Percentiles rank a stretch among this genome's conserved stretches.
Evolutionary conservation across 2,888 invertebrate species (phyloP).

Genomic region (Dryobota labecula): DNA sequence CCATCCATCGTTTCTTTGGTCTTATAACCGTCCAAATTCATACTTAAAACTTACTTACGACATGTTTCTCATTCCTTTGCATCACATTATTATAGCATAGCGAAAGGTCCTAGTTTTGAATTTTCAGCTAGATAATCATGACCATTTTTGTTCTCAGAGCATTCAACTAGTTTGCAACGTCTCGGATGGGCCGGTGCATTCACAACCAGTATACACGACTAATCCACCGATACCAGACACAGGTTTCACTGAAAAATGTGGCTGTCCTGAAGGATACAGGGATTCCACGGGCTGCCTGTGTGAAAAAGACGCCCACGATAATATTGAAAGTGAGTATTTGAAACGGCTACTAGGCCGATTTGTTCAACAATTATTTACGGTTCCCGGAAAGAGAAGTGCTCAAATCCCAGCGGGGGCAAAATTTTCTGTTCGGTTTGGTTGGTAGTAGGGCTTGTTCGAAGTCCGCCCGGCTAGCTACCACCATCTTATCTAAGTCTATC

Average conservation of each 20-base stretch:
- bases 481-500: no score
- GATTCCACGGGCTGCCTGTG: slow-evolving; percentile 45
- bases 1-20: no score
- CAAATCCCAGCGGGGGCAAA: no score
- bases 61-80: neutral
- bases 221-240: slow-evolving; percentile 44
- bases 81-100: neutral
- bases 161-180: slow-evolving; percentile 50
- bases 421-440: no score
- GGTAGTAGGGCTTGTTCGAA: no score
- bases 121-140: neutral
- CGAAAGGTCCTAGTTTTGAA: no score
- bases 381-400: no score
- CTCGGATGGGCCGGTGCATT: slow-evolving; percentile 32
- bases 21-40: neutral
- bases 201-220: slow-evolving; percentile 38
- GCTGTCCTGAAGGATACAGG: slow-evolving; percentile 45
- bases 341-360: no score
- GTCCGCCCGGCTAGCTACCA: no score
- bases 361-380: neutral
- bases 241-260: slow-evolving; percentile 39
- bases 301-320: slow-evolving; percentile 26
- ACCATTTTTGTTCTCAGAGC: slow-evolving; percentile 22
- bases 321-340: slow-evolving; percentile 10
- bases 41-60: neutral